A percentile compares a stretch with the other conserved stretches of the same genome.
These are phyloP conservation scores for Allobates femoralis DNA, from an alignment of 2,797 vertebrate species.

Conservation along the genomic window DNA sequence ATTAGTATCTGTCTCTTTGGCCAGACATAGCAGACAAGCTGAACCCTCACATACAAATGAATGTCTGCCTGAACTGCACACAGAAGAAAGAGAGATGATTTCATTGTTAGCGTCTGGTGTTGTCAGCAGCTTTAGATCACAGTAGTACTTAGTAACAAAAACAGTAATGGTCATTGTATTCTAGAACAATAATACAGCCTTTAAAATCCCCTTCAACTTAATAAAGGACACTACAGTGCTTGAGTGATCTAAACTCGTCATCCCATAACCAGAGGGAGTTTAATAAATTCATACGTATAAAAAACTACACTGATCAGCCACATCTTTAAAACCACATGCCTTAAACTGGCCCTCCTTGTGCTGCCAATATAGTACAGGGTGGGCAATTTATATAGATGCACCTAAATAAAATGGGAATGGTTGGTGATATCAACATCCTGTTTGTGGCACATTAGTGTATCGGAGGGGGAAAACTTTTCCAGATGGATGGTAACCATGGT, in stretches of 20 bases:
- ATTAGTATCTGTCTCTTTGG: conserved; percentile 76
- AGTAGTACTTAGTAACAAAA: conserved; percentile 82
- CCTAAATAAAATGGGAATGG: no score
- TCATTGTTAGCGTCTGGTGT: conserved; percentile 85
- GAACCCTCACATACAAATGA: conserved; percentile 85
- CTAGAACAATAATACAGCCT: conserved; percentile 74
- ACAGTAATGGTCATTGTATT: conserved; percentile 80
- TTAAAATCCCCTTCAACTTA: conserved; percentile 71
- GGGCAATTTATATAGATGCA: no score
- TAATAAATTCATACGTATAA: not conserved
- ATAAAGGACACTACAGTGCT: conserved; percentile 1
- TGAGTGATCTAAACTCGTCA: not conserved
- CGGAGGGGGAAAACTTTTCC: no score
- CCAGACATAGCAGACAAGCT: conserved; percentile 80
- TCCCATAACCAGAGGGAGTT: not conserved
- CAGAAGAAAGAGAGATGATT: conserved; percentile 77
- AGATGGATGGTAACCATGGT: no score
- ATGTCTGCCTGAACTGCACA: conserved; percentile 76
- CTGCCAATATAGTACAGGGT: no score
- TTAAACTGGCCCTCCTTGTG: no score
- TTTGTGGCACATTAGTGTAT: no score
- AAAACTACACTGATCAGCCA: not conserved
- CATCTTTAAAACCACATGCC: no score
- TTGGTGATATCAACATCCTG: no score
- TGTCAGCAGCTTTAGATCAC: conserved; percentile 93